A percentile compares a stretch with the other conserved stretches of the same genome.
Conservation (phyloP, 2,888 invertebrate species). For the Aphodius sticticus region DNA sequence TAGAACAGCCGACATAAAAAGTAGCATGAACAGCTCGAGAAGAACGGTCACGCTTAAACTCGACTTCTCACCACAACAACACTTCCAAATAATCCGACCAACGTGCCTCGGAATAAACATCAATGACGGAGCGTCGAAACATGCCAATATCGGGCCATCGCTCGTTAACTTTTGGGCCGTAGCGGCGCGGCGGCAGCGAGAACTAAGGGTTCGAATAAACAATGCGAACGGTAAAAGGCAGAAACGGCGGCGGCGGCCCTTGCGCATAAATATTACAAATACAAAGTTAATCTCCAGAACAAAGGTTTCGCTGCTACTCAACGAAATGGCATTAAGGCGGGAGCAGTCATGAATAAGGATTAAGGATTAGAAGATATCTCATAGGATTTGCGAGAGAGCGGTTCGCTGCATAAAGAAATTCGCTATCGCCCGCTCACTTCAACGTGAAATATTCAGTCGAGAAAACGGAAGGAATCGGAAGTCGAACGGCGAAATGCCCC, state of each 20-base stretch:
- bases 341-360: constrained; percentile 36
- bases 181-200: neutral
- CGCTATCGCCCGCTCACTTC: neutral
- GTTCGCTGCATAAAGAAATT: constrained; percentile 23
- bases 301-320: constrained; percentile 34
- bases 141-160: neutral
- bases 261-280: constrained; percentile 34
- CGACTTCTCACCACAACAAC: neutral
- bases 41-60: neutral
- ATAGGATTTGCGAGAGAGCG: constrained; percentile 31
- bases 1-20: neutral
- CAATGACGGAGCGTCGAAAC: neutral
- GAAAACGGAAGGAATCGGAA: neutral
- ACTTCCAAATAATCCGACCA: neutral
- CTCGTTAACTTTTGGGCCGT: neutral
- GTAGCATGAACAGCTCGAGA: neutral
- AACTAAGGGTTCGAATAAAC: neutral
- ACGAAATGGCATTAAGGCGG: constrained; percentile 33
- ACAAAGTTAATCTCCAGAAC: constrained; percentile 33
- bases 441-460: constrained; percentile 20
- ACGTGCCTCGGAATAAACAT: neutral
- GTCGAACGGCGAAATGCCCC: neutral
- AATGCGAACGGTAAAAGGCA: neutral
- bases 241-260: neutral
- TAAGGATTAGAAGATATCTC: constrained; percentile 35